Evolutionary conservation across 2,797 vertebrate species (phyloP).

Genomic region (Esox masquinongy): DNA sequence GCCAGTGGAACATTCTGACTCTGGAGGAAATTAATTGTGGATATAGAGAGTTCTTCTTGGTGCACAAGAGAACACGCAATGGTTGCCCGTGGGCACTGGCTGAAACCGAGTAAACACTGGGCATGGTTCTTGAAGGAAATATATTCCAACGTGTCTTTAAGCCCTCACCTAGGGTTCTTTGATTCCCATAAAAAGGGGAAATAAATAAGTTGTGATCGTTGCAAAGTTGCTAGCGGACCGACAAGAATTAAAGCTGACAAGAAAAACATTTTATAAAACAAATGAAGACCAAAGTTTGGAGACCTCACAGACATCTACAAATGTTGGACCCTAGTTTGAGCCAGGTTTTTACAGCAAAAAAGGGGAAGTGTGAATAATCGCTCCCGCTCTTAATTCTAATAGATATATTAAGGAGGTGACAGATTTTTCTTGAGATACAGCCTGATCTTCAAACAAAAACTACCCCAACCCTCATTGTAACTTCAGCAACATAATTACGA

Average conservation of each 20-base stretch:
- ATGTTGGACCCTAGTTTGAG: slow-evolving; percentile 7
- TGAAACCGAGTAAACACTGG: slow-evolving; percentile 75
- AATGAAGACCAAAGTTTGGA: slow-evolving; percentile 60
- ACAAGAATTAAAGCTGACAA: slow-evolving; percentile 72
- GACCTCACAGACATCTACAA: slow-evolving; percentile 46
- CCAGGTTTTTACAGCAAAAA: no score
- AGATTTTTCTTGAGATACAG: no score
- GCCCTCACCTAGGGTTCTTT: slow-evolving; percentile 67
- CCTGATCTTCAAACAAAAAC: no score
- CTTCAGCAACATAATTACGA: no score
- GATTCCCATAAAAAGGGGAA: slow-evolving; percentile 63
- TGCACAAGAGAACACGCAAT: slow-evolving; percentile 69
- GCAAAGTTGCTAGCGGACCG: slow-evolving; percentile 48
- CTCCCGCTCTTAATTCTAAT: no score
- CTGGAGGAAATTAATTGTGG: slow-evolving; percentile 77
- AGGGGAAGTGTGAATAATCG: no score
- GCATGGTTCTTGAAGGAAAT: slow-evolving; percentile 67
- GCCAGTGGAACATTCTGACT: slow-evolving; percentile 72
- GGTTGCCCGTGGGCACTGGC: slow-evolving; percentile 59
- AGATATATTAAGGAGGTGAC: no score
- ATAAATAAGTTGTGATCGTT: slow-evolving; percentile 71
- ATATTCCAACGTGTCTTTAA: slow-evolving; percentile 71
- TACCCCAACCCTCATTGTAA: no score
- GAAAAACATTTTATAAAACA: slow-evolving; percentile 73
- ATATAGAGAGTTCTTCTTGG: slow-evolving; percentile 68